phyloP scores from a whole-genome alignment of 2,797 vertebrate species.

The Uromys caudimaculatus region DNA sequence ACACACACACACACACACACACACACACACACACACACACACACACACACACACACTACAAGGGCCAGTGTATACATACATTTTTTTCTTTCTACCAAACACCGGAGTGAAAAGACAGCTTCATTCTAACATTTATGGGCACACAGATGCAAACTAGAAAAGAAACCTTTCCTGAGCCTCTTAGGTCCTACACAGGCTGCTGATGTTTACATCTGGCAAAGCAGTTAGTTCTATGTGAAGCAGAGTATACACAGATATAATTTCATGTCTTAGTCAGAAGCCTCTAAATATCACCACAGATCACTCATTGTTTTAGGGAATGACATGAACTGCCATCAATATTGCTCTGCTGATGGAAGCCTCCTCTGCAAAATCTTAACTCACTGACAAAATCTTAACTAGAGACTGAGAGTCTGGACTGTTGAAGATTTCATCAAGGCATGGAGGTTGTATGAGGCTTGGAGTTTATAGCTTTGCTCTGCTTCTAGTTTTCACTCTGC shows the following conservation, averaged over 20 bases:
- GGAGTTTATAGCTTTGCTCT: background rate
- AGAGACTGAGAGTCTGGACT: background rate
- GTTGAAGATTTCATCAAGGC: background rate
- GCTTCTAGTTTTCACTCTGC: background rate
- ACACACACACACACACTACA: background rate
- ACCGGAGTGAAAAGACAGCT: background rate
- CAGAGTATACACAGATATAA: background rate
- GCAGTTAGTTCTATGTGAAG: background rate
- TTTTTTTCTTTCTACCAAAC: background rate
- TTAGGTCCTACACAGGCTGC: background rate
- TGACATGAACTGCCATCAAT: background rate
- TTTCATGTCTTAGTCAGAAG: background rate
- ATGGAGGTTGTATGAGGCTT: background rate
- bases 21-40: background rate
- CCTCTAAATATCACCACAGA: background rate
- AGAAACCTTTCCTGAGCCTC: background rate
- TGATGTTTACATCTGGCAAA: background rate
- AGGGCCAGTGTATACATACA: background rate
- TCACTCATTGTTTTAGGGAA: background rate
- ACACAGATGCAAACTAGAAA: background rate
- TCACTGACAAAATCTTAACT: constrained; percentile 6
- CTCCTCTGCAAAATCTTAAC: background rate
- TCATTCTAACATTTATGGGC: background rate
- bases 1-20: background rate
- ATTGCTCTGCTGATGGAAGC: background rate